phyloP scores from a whole-genome alignment of 1,140 invertebrate species.

The Drosophila nannoptera region DNA sequence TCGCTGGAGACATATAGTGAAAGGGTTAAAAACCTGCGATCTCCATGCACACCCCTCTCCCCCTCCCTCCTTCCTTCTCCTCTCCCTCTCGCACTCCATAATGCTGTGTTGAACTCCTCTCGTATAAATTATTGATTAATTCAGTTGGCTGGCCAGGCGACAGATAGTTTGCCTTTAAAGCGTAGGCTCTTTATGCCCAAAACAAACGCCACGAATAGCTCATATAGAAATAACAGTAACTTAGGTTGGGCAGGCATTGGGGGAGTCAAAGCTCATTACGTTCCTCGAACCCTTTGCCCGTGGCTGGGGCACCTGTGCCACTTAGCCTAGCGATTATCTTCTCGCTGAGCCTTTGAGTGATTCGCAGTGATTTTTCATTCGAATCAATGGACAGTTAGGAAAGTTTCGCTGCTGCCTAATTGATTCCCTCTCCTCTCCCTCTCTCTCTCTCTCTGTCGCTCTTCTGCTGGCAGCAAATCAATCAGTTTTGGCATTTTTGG shows the following conservation, averaged over 20 bases:
- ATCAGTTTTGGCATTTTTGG: constrained; percentile 64
- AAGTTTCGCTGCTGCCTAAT: constrained; percentile 42
- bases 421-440: constrained; percentile 49
- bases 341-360: constrained; percentile 41
- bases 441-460: constrained; percentile 2
- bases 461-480: constrained; percentile 38
- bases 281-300: constrained; percentile 40
- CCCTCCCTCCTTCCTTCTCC: not conserved
- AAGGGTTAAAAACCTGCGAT: constrained; percentile 77
- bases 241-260: constrained; percentile 13
- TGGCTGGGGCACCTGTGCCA: constrained; percentile 35
- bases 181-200: constrained; percentile 12
- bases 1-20: constrained; percentile 64
- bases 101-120: constrained; percentile 50
- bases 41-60: constrained; percentile 19
- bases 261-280: constrained; percentile 36
- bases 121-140: constrained; percentile 73
- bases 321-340: constrained; percentile 47
- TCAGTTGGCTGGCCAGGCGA: constrained; percentile 38
- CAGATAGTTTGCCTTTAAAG: constrained; percentile 27
- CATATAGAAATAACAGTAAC: constrained; percentile 1
- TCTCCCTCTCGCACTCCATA: constrained; percentile 3
- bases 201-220: not conserved
- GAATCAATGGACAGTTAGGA: constrained; percentile 42
- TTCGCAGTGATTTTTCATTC: constrained; percentile 66